Percentiles rank a stretch among this genome's conserved stretches.
Evolutionary conservation across 2,113 vertebrate species (phyloP).

Genomic region (Cryptotis parvus): DNA sequence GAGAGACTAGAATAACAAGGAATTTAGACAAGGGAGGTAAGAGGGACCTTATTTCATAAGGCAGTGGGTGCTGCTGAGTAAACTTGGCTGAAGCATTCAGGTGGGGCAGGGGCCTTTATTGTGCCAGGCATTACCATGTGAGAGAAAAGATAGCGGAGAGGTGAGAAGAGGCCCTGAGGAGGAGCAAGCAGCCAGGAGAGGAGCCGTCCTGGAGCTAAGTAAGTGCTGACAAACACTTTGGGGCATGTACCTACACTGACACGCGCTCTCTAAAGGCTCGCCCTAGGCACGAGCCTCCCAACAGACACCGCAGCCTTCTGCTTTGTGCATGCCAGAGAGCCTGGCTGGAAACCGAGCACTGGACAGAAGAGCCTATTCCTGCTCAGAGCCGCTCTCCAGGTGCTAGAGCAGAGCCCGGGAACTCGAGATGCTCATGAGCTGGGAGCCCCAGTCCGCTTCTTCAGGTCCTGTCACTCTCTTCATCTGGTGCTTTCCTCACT

Average conservation of each 20-base stretch:
- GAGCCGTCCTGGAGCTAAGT: not conserved
- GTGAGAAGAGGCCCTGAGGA: not conserved
- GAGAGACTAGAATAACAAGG: slow-evolving; percentile 32
- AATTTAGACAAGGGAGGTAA: not conserved
- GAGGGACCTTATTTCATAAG: not conserved
- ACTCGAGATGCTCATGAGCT: not conserved
- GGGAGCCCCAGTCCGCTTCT: not conserved
- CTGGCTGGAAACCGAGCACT: slow-evolving; percentile 2
- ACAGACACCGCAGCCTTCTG: not conserved
- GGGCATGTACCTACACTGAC: not conserved
- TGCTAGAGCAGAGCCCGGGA: not conserved
- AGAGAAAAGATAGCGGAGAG: not conserved
- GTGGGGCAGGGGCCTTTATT: not conserved
- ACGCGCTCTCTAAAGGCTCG: not conserved
- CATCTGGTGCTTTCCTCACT: not conserved
- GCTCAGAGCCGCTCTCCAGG: not conserved
- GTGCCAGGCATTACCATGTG: not conserved
- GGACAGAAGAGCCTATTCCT: not conserved
- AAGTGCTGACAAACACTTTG: not conserved
- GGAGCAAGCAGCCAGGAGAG: not conserved
- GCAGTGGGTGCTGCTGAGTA: not conserved
- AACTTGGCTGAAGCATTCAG: not conserved
- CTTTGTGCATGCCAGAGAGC: not conserved
- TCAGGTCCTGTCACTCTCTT: not conserved
- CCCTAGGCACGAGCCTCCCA: not conserved